Percentiles rank a stretch among this genome's conserved stretches.
These are phyloP conservation scores for Plumapathes pennacea DNA, from an alignment of 92 coral and sea anemone species.

Conservation along the genomic window DNA sequence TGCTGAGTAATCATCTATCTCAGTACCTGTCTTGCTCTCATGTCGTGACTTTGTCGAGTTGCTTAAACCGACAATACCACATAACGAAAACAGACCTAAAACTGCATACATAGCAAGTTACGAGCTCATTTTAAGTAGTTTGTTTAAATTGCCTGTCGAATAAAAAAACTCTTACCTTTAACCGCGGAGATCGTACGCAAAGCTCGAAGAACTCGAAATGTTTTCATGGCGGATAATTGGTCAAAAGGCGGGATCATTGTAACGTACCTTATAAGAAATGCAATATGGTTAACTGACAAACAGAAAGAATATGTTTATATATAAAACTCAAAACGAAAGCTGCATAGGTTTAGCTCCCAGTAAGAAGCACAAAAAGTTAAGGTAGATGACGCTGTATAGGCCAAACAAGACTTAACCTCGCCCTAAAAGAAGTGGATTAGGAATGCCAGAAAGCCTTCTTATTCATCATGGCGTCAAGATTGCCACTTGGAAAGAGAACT, in stretches of 20 bases:
- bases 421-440: too few relatives aligned
- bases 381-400: too few relatives aligned
- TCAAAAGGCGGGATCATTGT: conserved; percentile 94
- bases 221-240: conserved; percentile 93
- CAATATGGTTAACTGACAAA: background rate
- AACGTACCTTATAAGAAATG: conserved; percentile 67
- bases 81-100: background rate
- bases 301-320: too few relatives aligned
- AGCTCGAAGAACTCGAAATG: conserved; percentile 96
- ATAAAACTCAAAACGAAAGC: too few relatives aligned
- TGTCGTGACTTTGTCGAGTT: background rate
- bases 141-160: background rate
- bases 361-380: too few relatives aligned
- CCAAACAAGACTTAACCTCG: too few relatives aligned
- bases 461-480: too few relatives aligned
- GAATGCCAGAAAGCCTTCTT: too few relatives aligned
- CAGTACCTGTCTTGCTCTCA: background rate
- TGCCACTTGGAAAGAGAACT: too few relatives aligned
- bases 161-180: conserved; percentile 61
- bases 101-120: background rate
- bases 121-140: background rate
- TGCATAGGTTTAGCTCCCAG: too few relatives aligned
- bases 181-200: conserved; percentile 99
- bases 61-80: too few relatives aligned
- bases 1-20: background rate